Evolutionary conservation across 2,113 vertebrate genomes (phyloP).

Genomic region (Okapia johnstoni): DNA sequence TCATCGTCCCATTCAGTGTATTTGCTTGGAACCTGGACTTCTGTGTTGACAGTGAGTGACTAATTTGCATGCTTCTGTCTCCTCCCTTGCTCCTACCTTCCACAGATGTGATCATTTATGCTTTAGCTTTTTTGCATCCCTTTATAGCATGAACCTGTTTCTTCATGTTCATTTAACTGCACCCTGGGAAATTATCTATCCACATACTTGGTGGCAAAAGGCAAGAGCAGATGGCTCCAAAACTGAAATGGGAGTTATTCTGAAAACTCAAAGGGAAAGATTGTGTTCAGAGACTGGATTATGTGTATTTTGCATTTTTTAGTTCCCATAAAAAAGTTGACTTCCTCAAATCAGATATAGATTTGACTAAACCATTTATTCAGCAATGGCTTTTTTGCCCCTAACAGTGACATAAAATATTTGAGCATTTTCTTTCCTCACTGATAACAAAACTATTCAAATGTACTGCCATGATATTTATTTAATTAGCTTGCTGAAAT

Average conservation of each 20-base stretch:
- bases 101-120: conserved; percentile 12
- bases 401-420: conserved; percentile 16
- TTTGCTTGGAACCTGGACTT: neutral
- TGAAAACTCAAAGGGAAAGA: conserved; percentile 14
- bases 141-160: conserved; percentile 9
- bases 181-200: conserved; percentile 19
- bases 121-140: neutral
- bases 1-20: neutral
- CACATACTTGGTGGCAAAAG: neutral
- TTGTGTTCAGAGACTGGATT: neutral
- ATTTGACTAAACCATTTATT: conserved; percentile 5
- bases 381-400: neutral
- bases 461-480: neutral
- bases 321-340: neutral
- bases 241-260: conserved; percentile 1
- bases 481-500: conserved; percentile 42
- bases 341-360: conserved; percentile 1
- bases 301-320: neutral
- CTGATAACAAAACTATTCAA: conserved; percentile 32
- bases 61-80: neutral
- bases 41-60: neutral
- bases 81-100: neutral
- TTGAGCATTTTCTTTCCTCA: conserved; percentile 2
- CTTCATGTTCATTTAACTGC: neutral
- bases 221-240: neutral